These are phyloP conservation scores for Brevimyrus niger DNA, from an alignment of 2,113 vertebrate species.

Conservation along the genomic window DNA sequence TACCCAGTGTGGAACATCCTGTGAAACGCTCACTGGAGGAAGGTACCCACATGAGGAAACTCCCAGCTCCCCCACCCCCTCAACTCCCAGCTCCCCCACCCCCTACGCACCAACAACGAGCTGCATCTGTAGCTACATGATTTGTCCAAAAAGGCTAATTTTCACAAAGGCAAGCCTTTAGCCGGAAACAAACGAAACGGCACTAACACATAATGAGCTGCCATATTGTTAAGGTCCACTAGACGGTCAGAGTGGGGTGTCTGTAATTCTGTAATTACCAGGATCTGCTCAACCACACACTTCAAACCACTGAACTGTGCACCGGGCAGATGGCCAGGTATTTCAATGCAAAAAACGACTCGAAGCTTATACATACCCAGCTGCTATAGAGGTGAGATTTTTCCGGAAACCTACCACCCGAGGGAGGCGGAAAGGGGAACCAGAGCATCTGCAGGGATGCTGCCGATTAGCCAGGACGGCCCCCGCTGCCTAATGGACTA, in stretches of 20 bases:
- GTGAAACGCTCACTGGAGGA: conserved; percentile 32
- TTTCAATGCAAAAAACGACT: neutral
- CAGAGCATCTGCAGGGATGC: neutral
- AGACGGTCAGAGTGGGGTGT: neutral
- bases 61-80: too few species aligned
- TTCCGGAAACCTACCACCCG: neutral
- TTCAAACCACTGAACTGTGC: neutral
- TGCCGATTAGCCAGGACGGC: neutral
- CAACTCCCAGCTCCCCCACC: neutral
- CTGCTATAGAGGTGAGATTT: neutral
- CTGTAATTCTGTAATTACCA: neutral
- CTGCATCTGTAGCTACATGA: neutral
- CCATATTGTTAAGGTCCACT: neutral
- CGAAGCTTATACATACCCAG: neutral
- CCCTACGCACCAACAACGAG: neutral
- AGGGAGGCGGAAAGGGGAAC: neutral
- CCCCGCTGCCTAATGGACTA: neutral
- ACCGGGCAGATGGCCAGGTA: neutral
- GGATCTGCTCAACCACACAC: neutral
- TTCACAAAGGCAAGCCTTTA: neutral
- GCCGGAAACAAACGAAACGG: neutral
- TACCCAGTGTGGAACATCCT: conserved; percentile 36
- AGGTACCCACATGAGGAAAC: conserved; percentile 23
- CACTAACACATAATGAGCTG: neutral
- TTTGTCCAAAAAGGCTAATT: neutral